phyloP scores from a whole-genome alignment of 2,888 invertebrate genomes.

The Andrena flavipes region DNA sequence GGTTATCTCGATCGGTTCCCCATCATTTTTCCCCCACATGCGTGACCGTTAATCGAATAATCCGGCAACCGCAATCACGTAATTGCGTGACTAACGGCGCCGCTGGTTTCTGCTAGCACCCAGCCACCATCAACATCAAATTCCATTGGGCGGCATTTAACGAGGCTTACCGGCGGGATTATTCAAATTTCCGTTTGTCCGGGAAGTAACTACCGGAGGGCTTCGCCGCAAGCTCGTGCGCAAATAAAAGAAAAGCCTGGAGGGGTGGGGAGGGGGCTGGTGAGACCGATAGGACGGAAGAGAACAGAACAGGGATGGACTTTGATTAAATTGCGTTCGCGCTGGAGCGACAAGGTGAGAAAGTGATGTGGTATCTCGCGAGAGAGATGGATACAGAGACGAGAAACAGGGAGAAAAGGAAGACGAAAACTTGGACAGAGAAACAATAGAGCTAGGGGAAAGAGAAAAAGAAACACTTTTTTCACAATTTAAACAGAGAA shows the following conservation, averaged over 20 bases:
- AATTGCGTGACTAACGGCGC: conserved; percentile 51
- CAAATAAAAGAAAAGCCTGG: conserved; percentile 56
- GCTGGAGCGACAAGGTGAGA: conserved; percentile 17
- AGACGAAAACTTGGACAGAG: not conserved
- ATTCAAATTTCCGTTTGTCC: conserved; percentile 78
- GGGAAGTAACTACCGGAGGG: conserved; percentile 19
- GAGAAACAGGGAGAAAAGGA: not conserved
- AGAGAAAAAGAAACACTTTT: conserved; percentile 10
- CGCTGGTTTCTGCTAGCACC: conserved; percentile 13
- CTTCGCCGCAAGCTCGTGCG: conserved; percentile 36
- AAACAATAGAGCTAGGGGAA: conserved; percentile 11
- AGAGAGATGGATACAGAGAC: conserved; percentile 2
- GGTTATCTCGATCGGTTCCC: not conserved
- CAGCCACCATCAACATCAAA: conserved; percentile 71
- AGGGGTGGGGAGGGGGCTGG: conserved; percentile 33
- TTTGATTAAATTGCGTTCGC: conserved; percentile 60
- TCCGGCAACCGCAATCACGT: conserved; percentile 51
- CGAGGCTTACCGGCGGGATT: conserved; percentile 70
- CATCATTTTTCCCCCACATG: not conserved
- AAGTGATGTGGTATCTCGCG: not conserved
- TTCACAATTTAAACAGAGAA: conserved; percentile 39
- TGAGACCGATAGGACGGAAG: conserved; percentile 49
- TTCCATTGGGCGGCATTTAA: conserved; percentile 71
- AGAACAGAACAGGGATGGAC: conserved; percentile 52
- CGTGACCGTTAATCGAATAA: conserved; percentile 44